Evolutionary conservation across 2,113 vertebrate genomes (phyloP).

Genomic region (Lepus europaeus): DNA sequence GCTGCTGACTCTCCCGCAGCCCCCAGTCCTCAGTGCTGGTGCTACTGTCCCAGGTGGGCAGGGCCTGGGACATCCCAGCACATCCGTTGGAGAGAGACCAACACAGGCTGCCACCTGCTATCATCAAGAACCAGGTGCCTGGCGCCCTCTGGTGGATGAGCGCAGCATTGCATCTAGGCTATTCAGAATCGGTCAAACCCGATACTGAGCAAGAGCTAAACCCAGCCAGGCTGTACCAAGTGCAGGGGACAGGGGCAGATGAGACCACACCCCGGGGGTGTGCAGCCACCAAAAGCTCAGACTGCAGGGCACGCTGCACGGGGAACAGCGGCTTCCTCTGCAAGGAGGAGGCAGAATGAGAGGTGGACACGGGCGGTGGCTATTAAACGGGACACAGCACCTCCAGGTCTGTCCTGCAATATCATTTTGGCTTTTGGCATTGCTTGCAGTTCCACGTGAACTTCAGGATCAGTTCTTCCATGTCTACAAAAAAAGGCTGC

Average conservation of each 20-base stretch:
- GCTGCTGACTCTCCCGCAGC: not conserved
- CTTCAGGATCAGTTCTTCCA: not conserved
- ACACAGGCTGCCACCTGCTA: not conserved
- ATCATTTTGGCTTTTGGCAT: not conserved
- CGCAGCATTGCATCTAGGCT: not conserved
- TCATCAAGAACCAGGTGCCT: not conserved
- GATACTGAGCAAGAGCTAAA: not conserved
- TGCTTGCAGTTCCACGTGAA: not conserved
- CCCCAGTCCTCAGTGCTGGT: too few species aligned
- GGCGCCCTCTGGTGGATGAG: not conserved
- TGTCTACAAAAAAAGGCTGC: not conserved
- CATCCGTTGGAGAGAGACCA: not conserved
- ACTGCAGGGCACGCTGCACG: not conserved
- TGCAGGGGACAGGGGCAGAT: not conserved
- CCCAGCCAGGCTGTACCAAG: not conserved
- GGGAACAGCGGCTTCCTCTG: not conserved
- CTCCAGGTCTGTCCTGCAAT: not conserved
- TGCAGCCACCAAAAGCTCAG: not conserved
- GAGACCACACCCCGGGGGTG: not conserved
- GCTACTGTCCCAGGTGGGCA: too few species aligned
- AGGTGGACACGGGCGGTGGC: fast-evolving
- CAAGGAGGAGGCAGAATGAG: not conserved
- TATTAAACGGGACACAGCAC: not conserved
- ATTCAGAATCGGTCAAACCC: not conserved
- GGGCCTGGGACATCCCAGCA: too few species aligned